Conservation (phyloP, 2,113 vertebrate species). For the Galbula dea region DNA sequence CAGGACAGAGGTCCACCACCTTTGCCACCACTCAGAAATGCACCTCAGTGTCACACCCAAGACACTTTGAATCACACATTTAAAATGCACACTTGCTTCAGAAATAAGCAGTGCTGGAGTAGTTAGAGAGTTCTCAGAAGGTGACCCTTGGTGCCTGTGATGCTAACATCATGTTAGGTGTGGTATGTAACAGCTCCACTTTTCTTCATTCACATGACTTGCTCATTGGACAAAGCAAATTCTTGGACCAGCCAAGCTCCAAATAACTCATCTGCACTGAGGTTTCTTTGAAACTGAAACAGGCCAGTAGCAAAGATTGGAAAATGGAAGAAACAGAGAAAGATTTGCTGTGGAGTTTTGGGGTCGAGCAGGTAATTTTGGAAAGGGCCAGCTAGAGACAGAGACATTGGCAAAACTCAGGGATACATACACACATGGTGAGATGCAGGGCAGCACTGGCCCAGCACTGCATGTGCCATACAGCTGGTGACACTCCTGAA, state of each 20-base stretch:
- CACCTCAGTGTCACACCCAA: rapidly evolving
- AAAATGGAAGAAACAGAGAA: background rate
- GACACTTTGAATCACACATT: background rate
- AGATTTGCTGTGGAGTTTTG: background rate
- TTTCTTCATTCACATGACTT: background rate
- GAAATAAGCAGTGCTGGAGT: background rate
- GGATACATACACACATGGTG: rapidly evolving
- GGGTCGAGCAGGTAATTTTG: rapidly evolving
- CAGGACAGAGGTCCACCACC: background rate
- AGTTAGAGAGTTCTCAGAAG: background rate
- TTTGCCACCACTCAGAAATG: rapidly evolving
- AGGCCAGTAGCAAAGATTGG: background rate
- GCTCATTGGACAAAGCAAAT: background rate
- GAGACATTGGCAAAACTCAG: rapidly evolving
- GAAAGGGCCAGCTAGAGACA: background rate
- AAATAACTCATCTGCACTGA: background rate
- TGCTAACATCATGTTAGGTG: rapidly evolving
- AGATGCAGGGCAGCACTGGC: rapidly evolving
- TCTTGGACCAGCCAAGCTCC: background rate
- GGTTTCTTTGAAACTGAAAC: background rate
- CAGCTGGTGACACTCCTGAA: background rate
- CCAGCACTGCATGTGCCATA: rapidly evolving
- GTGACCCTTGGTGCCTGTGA: rapidly evolving
- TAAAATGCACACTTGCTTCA: background rate
- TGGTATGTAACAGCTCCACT: rapidly evolving